Base-by-base conservation (phyloP, 2,797 vertebrate genomes). In the Spinibarbus caldwelli region DNA sequence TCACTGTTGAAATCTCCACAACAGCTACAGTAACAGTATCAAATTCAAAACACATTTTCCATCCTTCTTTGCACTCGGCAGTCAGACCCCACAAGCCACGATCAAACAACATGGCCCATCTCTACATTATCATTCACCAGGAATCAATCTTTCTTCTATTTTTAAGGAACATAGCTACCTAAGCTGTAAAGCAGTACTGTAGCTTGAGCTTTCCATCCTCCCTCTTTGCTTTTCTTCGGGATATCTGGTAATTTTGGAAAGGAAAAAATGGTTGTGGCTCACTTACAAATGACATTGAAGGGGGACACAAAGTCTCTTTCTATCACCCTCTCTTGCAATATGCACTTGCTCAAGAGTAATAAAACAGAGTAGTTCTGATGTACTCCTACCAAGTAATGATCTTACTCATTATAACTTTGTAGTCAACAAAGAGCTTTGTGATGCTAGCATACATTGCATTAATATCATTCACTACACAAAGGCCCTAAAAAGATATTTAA, bases 401-500 rank as follows among this genome's bases (percentile, higher is more conserved):
- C 67, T 54, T 38, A 9, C 26, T 59, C 52, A 70, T 70, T 36
- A 34, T 80, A 45, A 49, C 21, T 68, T 1, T 19, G 8, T 11
- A 80, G 31, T 80, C 45, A 70, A 21, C 31, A 52, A 67, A 80
- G 31, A 36, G 14, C 45, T 19, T 80, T 36, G 45, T 49, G 26
- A 64, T 15, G 59, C 26, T 31, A 67, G 29, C 38, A 1, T 67
- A 67, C 11, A 21, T 34, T 80, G 38, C 17, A 79, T 66, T 64
- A 11, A 43, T 76, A 76, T 54, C 14, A n/a, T 76, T 76, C 21
- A 76, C 21, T 62, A 79, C 11, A 64, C 29, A 80, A n/a, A 67
- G 43, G 21, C 21, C 15, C 7, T 5, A 36, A 73, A 31, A 72
- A 72, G 7, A 45, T 14, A 72, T 72, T 72, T 5, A 72, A 23